Evolutionary conservation across 2,113 vertebrate species (phyloP).

Genomic region (Rhineura floridana): DNA sequence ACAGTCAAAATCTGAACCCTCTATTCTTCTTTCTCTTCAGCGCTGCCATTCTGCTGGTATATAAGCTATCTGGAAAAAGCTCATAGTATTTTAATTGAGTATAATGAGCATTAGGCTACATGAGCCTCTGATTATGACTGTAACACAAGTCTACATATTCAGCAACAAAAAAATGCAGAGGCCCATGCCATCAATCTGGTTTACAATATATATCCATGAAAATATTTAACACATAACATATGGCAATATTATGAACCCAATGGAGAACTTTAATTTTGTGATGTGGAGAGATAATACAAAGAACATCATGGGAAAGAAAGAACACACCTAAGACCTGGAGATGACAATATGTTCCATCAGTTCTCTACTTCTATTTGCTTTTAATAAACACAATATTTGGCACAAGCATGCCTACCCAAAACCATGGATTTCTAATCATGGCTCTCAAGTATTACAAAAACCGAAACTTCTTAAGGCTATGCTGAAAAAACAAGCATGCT

Average conservation of each 20-base stretch:
- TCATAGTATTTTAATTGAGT: not conserved
- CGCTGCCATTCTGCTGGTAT: not conserved
- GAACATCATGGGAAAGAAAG: slow-evolving; percentile 20
- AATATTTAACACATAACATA: slow-evolving; percentile 26
- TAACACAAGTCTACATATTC: not conserved
- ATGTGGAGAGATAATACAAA: slow-evolving; percentile 18
- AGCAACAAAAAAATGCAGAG: slow-evolving; percentile 3
- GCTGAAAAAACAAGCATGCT: slow-evolving; percentile 10
- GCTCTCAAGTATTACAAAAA: slow-evolving; percentile 12
- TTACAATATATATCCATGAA: slow-evolving; percentile 7
- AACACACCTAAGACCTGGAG: slow-evolving; percentile 16
- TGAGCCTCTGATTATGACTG: not conserved
- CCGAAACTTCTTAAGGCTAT: not conserved
- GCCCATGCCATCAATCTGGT: not conserved
- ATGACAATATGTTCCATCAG: slow-evolving; percentile 12
- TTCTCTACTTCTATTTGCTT: slow-evolving; percentile 20
- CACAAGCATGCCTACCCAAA: slow-evolving; percentile 11
- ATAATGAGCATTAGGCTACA: not conserved
- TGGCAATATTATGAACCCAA: slow-evolving; percentile 17
- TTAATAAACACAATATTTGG: slow-evolving; percentile 16
- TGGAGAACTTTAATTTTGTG: slow-evolving; percentile 26
- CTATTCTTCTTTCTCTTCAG: not conserved
- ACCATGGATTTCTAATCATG: slow-evolving; percentile 22
- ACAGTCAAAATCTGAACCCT: not conserved
- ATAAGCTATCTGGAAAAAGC: not conserved